phyloP scores from a whole-genome alignment of 2,113 vertebrate species.

The Stegastes partitus region DNA sequence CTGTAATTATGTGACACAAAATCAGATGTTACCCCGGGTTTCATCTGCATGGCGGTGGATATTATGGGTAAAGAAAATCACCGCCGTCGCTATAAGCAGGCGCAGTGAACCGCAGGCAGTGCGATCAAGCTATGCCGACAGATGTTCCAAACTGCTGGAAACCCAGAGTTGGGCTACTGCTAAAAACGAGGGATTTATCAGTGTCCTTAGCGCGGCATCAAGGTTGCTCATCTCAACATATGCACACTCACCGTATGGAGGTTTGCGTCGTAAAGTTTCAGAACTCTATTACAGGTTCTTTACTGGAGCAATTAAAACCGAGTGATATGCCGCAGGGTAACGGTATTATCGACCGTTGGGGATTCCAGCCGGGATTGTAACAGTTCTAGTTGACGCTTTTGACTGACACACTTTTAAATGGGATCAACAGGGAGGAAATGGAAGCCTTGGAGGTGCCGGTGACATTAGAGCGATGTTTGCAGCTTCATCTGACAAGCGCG shows the following conservation, averaged over 20 bases:
- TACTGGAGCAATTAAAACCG: conserved; percentile 56
- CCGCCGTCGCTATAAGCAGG: conserved; percentile 14
- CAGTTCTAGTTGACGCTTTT: conserved; percentile 63
- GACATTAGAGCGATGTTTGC: conserved; percentile 47
- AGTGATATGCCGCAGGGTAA: conserved; percentile 48
- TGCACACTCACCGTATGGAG: background rate
- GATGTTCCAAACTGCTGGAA: conserved; percentile 49
- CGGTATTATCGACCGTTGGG: conserved; percentile 23
- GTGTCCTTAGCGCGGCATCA: conserved; percentile 1
- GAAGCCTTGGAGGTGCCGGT: conserved; percentile 33
- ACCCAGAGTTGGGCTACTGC: conserved; percentile 12
- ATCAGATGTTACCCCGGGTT: conserved; percentile 3
- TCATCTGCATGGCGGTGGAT: conserved; percentile 9
- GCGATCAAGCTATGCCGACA: conserved; percentile 9
- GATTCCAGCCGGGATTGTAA: conserved; percentile 46
- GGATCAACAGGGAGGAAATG: conserved; percentile 50
- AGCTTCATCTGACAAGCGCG: conserved; percentile 6
- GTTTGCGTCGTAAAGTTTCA: conserved; percentile 37
- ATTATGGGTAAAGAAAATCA: background rate
- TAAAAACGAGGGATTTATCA: conserved; percentile 3
- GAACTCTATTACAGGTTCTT: conserved; percentile 55
- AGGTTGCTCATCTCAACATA: background rate
- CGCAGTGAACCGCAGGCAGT: conserved; percentile 4
- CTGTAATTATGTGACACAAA: conserved; percentile 38
- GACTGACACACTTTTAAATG: conserved; percentile 76